Evolutionary conservation across 1,140 invertebrate species (phyloP), one percentile per base, ranked within the genome.

Genomic region (Listronotus bonariensis): DNA sequence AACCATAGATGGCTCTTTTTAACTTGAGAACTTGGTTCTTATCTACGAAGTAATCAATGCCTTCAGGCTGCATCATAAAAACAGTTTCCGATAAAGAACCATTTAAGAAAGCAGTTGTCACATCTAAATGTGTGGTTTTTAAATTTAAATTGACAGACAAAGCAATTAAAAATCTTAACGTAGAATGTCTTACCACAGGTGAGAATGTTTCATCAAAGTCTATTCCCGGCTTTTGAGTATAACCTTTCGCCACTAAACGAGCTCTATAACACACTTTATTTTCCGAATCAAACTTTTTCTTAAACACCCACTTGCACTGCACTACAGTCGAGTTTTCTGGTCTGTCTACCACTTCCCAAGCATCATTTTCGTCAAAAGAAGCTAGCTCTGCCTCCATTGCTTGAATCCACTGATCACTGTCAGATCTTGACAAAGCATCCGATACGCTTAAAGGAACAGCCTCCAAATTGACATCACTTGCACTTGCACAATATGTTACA

Each of bases 101-200:
- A 67, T 79, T 72, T 17, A 80, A 67, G 64, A 76, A 81, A 9
- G 77, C 79, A n/a, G 78, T 80, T 15, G 65, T 68, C 15, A 80
- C 74, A 71, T 79, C 78, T 36, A 78, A 65, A 60, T 78, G 73
- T 5, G 14, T 51, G 5, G 74, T 67, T 9, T 64, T 59, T 60
- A 74, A n/a, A 52, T 68, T 58, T 60, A 72, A 68, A 20, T 71
- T 61, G 36, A 70, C 68, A 34, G 74, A 57, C 43, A 75, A 58
- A 9, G 68, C 72, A 46, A 74, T 53, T 18, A 75, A 62, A 14
- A 73, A 34, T 60, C 70, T 66, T 52, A 72, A 59, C 8, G 38
- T 70, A 41, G 64, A 69, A 46, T 70, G 61, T 45, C 61, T 64
- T 5, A 74, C 64, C 14, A 75, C 52, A 57, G 62, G 67, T 41